Base-by-base conservation (phyloP, 2,113 vertebrate genomes). In the Cyprinus carpio region DNA sequence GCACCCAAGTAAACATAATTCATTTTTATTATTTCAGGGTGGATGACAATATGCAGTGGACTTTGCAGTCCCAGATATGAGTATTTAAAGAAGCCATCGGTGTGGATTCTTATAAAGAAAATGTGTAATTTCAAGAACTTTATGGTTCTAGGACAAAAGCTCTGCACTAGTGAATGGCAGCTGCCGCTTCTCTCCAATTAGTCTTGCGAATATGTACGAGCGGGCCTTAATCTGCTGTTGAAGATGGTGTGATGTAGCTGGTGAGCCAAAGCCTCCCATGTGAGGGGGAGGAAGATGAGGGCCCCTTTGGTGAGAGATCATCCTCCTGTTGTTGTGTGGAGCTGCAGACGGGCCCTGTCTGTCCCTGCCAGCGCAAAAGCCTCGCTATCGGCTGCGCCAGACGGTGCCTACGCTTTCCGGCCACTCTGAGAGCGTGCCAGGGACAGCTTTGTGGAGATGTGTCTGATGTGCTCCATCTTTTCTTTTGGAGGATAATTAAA, bases 401-500 rank as follows among this genome's bases (percentile, higher is more conserved):
- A 93, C 92, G 89, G 86, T 84, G 74, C 56, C 78, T 43, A 40
- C 62, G 60, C 69, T 65, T 13, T 74, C 74, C 15, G 86, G 90
- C 90, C 87, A 90, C 93, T 94, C 87, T 94, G 94, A 94, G 92
- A 85, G 88, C 0, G 86, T 94, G 94, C 94, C 95, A 95, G 92
- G 90, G 92, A 89, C 77, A 92, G 93, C 93, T 95, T 95, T 94
- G 89, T 92, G 90, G 90, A 85, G 87, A 92, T 90, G 92, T 84
- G 88, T 95, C 92, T 95, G 94, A 95, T 95, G 94, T 95, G 86
- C 90, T 91, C 92, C 91, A 92, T 94, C 92, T 87, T 92, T 93
- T 93, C 90, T 92, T 90, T 91, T 90, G 89, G 87, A 89, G 92
- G 93, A 93, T 94, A 95, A 95, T 95, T 95, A 95, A 95, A 94